Evolutionary conservation across 2,113 vertebrate species (phyloP), one percentile per base, ranked within the genome.

Genomic region (Fregata magnificens): DNA sequence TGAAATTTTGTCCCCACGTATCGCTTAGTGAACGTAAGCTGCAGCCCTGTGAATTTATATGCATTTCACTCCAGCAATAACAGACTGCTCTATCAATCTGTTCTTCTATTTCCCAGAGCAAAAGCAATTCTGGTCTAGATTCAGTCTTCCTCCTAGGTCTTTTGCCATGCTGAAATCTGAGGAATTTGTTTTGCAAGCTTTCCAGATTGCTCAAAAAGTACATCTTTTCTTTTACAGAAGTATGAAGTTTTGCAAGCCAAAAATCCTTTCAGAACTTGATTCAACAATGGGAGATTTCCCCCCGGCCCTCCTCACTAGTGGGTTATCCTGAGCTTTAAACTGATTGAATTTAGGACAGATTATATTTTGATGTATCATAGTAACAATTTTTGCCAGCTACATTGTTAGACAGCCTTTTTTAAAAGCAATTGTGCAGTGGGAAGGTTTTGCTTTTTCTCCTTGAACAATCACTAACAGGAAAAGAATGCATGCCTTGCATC

Each of bases 161-260:
- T 88, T 16, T 77, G 70, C 81, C 74, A 38, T 18, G 24, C 42
- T 10, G 11, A 82, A 91, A 56, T 69, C 70, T 70, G 34, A 94
- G 82, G 78, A 91, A 95, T 94, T 65, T 90, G 87, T 90, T 95
- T 61, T 90, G 92, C 83, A 77, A 87, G 62, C 63, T 73, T 76
- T 66, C 82, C 61, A 36, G 49, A 50, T 12, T 69, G 84, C 83
- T 89, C 73, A 67, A 11, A 71, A 58, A 91, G 69, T 22, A 55
- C 38, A 20, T 58, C 4, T 78, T 80, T 77, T 40, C 65, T 82
- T 81, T 24, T 70, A 63, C 0, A 0, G 14, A 29, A 62, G 8
- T 22, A 69, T 6, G 18, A 84, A 53, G 81, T 36, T 69, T 44
- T 80, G 26, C 55, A 88, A 82, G 56, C 77, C 63, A 91, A 72